Evolutionary conservation across 1,140 invertebrate genomes (phyloP).

Genomic region (Triops longicaudatus): DNA sequence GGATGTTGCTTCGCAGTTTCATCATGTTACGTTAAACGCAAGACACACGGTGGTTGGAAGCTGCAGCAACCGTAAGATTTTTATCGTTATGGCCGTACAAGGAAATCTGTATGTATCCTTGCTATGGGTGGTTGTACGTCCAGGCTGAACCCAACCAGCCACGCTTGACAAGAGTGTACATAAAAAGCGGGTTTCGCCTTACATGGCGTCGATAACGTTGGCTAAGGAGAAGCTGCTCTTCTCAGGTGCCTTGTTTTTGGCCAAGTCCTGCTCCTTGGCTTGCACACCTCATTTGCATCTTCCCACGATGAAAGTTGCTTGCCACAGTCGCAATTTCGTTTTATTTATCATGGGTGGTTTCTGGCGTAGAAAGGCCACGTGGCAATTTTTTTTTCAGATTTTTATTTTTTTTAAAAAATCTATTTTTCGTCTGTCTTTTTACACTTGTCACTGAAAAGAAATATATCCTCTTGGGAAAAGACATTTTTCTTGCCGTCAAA

Average conservation of each 20-base stretch:
- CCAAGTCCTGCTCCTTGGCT: neutral
- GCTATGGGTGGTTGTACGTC: neutral
- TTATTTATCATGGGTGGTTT: neutral
- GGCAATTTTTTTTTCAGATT: neutral
- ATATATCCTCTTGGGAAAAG: neutral
- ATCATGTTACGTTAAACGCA: neutral
- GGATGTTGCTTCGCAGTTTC: neutral
- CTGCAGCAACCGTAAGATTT: neutral
- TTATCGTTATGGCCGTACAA: neutral
- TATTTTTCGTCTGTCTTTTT: neutral
- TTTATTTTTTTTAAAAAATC: neutral
- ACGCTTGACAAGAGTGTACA: neutral
- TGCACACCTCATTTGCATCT: neutral
- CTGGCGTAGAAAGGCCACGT: neutral
- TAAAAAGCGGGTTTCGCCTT: neutral
- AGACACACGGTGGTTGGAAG: neutral
- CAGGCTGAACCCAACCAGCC: neutral
- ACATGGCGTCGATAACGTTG: neutral
- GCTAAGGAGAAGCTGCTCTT: neutral
- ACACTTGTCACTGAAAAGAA: too few relatives aligned
- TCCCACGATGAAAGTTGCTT: neutral
- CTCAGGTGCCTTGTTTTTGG: slow-evolving; percentile 10
- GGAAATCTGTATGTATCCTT: neutral
- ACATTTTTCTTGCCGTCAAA: neutral
- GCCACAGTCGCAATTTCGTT: neutral